A percentile compares a stretch with the other conserved stretches of the same genome.
Evolutionary conservation across 2,888 invertebrate genomes (phyloP).

Genomic region (Caenorhabditis panamensis): DNA sequence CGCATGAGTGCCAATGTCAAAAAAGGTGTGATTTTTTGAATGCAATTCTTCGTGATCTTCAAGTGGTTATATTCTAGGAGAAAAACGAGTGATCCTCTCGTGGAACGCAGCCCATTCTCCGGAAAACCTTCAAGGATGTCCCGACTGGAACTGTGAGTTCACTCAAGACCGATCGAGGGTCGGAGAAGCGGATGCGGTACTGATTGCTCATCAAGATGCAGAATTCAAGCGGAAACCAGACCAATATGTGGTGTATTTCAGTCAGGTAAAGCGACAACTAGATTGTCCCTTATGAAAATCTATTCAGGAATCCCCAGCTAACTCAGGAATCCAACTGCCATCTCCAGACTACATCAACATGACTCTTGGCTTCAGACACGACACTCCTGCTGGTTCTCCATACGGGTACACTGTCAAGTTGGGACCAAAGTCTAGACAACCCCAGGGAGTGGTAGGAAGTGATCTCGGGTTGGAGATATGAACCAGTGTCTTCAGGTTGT

Average conservation of each 20-base stretch:
- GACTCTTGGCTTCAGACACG: constrained; percentile 78
- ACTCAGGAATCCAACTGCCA: constrained; percentile 60
- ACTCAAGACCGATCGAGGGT: constrained; percentile 56
- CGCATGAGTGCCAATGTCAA: constrained; percentile 58
- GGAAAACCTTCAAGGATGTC: constrained; percentile 75
- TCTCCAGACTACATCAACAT: constrained; percentile 71
- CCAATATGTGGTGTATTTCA: constrained; percentile 70
- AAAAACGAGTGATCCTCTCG: constrained; percentile 66
- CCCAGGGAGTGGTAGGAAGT: constrained; percentile 27
- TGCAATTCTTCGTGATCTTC: too few species aligned
- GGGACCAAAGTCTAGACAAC: constrained; percentile 60
- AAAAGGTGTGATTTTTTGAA: constrained; percentile 36
- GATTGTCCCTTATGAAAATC: neutral
- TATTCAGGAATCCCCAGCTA: constrained; percentile 70
- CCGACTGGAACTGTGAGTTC: constrained; percentile 79
- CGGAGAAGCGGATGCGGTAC: constrained; percentile 61
- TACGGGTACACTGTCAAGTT: constrained; percentile 79
- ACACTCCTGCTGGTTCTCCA: constrained; percentile 76
- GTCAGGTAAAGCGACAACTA: neutral
- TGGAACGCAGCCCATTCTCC: constrained; percentile 69
- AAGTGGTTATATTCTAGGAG: constrained; percentile 14
- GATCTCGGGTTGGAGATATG: neutral
- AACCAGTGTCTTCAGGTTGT: constrained; percentile 37
- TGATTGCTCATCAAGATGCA: constrained; percentile 48
- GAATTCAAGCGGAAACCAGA: constrained; percentile 50